phyloP scores from a whole-genome alignment of 2,888 invertebrate species.

The Melanotus villosus region DNA sequence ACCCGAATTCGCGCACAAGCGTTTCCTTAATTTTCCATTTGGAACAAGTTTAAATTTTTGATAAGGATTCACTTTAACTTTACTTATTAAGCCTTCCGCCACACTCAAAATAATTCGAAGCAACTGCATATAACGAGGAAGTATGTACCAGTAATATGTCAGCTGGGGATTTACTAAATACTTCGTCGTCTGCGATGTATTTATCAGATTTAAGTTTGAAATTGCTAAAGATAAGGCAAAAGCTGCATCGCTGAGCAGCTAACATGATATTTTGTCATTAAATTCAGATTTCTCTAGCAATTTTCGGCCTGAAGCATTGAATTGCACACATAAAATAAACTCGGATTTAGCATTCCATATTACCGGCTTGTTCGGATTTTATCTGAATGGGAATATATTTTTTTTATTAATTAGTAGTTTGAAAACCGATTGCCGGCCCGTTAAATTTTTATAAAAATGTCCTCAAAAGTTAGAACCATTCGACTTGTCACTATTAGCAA shows the following conservation, averaged over 20 bases:
- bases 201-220: constrained; percentile 59
- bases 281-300: constrained; percentile 23
- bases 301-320: constrained; percentile 7
- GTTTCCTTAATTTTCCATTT: constrained; percentile 16
- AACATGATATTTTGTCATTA: constrained; percentile 41
- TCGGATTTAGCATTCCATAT: neutral
- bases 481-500: constrained; percentile 18
- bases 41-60: constrained; percentile 44
- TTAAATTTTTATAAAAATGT: constrained; percentile 6
- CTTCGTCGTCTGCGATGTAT: constrained; percentile 53
- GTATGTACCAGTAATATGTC: constrained; percentile 55
- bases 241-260: constrained; percentile 36
- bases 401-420: constrained; percentile 1
- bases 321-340: neutral
- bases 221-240: constrained; percentile 55
- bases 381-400: neutral
- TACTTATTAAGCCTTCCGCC: constrained; percentile 61
- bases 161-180: constrained; percentile 56
- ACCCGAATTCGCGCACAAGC: neutral
- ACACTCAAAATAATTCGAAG: constrained; percentile 54
- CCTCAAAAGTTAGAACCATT: constrained; percentile 14
- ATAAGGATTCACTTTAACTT: constrained; percentile 64
- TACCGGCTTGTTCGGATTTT: neutral
- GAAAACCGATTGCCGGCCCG: neutral
- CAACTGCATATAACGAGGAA: constrained; percentile 54